Evolutionary conservation across 2,113 vertebrate species (phyloP).

Genomic region (Clarias magur): DNA sequence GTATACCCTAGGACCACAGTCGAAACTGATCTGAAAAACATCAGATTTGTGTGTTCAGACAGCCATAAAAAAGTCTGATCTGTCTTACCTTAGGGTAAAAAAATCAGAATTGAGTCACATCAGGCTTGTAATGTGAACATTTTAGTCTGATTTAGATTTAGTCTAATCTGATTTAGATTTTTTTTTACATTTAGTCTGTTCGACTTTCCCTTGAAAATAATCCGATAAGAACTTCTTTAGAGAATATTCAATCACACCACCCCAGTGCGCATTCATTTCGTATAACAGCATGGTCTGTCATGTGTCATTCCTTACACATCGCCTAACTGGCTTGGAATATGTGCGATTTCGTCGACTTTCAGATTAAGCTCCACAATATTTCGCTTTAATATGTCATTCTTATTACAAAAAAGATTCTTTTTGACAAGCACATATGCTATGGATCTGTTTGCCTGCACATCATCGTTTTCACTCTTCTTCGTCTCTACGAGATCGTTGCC

Average conservation of each 20-base stretch:
- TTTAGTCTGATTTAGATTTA: too few relatives aligned
- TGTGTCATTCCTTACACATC: neutral
- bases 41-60: too few relatives aligned
- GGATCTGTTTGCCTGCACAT: neutral
- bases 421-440: neutral
- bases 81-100: too few relatives aligned
- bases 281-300: neutral
- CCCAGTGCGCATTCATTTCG: too few relatives aligned
- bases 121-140: too few relatives aligned
- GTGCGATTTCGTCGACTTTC: neutral
- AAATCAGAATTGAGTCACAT: too few relatives aligned
- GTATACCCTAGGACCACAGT: too few relatives aligned
- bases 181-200: too few relatives aligned
- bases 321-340: neutral
- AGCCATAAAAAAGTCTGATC: too few relatives aligned
- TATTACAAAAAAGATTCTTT: neutral
- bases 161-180: too few relatives aligned
- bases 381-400: neutral
- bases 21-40: too few relatives aligned
- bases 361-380: neutral
- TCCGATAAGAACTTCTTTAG: neutral
- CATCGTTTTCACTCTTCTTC: conserved; percentile 44
- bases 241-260: neutral
- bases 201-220: neutral
- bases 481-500: conserved; percentile 49